phyloP scores from a whole-genome alignment of 2,797 vertebrate genomes.

The Lepilemur ruficaudatus region DNA sequence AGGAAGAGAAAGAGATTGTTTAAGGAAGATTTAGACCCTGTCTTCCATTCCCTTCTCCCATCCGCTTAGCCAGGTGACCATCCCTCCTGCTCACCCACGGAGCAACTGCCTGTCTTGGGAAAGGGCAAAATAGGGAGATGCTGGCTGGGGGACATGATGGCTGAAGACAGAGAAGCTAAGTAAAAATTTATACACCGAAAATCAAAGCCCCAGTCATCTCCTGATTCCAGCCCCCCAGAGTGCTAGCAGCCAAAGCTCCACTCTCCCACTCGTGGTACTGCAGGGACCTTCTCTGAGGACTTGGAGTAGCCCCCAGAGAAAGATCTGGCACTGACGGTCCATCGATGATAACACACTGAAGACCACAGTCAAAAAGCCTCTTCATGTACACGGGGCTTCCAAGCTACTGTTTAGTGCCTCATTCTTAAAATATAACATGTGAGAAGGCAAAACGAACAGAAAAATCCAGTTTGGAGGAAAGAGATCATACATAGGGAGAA shows the following conservation, averaged over 20 bases:
- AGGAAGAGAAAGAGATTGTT: not conserved
- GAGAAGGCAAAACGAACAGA: not conserved
- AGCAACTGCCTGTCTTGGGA: not conserved
- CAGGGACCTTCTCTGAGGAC: not conserved
- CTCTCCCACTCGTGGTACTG: not conserved
- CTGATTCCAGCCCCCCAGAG: not conserved
- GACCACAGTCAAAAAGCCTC: not conserved
- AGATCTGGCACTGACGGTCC: not conserved
- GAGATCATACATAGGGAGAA: not conserved
- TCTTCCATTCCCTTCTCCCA: not conserved
- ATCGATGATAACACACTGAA: not conserved
- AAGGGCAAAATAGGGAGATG: not conserved
- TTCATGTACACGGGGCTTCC: not conserved
- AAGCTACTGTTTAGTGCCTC: not conserved
- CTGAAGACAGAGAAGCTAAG: not conserved
- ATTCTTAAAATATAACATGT: not conserved
- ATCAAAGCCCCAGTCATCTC: not conserved
- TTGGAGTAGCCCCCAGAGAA: not conserved
- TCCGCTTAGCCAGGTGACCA: not conserved
- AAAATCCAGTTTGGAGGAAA: conserved; percentile 29
- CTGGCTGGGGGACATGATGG: not conserved
- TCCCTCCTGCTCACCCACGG: not conserved
- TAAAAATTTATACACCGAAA: not conserved
- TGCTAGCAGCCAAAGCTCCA: not conserved
- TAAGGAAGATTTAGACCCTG: not conserved